These are phyloP conservation scores for Ormyrus labotus DNA, from an alignment of 2,888 invertebrate genomes.

Conservation along the genomic window DNA sequence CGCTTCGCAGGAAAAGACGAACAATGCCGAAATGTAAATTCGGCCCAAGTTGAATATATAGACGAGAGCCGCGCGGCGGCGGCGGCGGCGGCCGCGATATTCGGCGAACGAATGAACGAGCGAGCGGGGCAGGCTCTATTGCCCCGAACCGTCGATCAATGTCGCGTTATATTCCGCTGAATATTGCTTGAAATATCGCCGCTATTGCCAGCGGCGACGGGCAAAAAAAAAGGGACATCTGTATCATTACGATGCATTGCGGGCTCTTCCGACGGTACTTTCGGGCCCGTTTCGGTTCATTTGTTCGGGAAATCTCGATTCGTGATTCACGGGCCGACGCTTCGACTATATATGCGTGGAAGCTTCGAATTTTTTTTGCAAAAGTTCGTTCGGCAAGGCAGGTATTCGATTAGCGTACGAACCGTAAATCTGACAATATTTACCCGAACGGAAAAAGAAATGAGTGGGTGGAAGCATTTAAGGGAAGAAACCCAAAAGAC, in stretches of 20 bases:
- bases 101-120: neutral
- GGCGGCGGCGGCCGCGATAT: conserved; percentile 13
- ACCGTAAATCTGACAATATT: conserved; percentile 27
- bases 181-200: conserved; percentile 55
- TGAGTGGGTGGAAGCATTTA: conserved; percentile 26
- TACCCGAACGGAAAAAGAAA: conserved; percentile 3
- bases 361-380: no score
- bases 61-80: neutral
- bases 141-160: conserved; percentile 54
- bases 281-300: no score
- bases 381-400: no score
- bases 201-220: conserved; percentile 46
- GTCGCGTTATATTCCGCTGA: conserved; percentile 46
- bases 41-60: conserved; percentile 21
- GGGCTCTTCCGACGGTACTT: no score
- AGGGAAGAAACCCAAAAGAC: conserved; percentile 50
- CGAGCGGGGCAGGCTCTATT: conserved; percentile 2
- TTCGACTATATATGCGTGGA: no score
- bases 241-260: conserved; percentile 22
- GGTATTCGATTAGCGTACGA: no score
- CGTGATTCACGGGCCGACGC: no score
- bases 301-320: no score
- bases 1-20: conserved; percentile 69
- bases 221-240: conserved; percentile 48
- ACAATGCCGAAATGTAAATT: conserved; percentile 64